Percentiles rank a stretch among this genome's conserved stretches.
Conservation (phyloP, 2,113 vertebrate genomes). For the Fregetta grallaria region DNA sequence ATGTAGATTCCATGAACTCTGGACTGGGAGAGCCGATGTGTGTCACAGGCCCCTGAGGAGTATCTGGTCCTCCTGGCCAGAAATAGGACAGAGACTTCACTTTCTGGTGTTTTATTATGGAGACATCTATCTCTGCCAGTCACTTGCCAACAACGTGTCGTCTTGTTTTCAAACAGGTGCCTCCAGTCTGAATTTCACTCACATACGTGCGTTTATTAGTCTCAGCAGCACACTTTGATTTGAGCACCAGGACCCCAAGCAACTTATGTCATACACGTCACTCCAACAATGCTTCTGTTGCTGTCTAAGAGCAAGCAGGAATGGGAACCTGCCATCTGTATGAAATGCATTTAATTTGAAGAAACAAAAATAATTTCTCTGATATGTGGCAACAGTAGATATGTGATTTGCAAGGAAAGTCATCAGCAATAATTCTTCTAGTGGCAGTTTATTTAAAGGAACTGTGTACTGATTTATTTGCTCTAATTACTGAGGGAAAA, state of each 20-base stretch:
- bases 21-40: not conserved
- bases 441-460: constrained; percentile 27
- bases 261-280: not conserved
- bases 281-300: not conserved
- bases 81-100: not conserved
- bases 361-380: not conserved
- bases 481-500: constrained; percentile 57
- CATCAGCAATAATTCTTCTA: not conserved
- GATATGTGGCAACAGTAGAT: not conserved
- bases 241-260: not conserved
- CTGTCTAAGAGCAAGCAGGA: not conserved
- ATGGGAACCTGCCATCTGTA: not conserved
- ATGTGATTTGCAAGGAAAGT: not conserved
- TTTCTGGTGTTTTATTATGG: not conserved
- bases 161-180: not conserved
- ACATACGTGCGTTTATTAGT: not conserved
- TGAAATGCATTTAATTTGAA: not conserved
- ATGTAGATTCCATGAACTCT: accelerated
- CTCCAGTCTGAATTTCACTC: not conserved
- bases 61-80: not conserved
- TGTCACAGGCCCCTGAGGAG: not conserved
- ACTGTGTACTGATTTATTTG: constrained; percentile 43
- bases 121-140: not conserved
- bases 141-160: not conserved
- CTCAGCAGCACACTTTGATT: not conserved